Evolutionary conservation across 2,888 invertebrate genomes (phyloP).

Genomic region (Macrophya alboannulata): DNA sequence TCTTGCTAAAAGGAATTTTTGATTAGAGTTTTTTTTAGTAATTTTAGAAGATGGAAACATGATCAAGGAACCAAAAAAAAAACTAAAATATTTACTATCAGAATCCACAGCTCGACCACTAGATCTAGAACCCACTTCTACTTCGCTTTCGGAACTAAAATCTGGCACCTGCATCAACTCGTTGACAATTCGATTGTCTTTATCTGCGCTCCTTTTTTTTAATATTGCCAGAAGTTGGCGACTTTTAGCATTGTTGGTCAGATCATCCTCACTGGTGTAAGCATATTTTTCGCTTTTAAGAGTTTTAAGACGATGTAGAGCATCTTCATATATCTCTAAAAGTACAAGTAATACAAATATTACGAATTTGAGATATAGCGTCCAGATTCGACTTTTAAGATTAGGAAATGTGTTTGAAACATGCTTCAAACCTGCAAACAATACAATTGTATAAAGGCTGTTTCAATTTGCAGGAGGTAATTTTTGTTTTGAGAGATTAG

Average conservation of each 20-base stretch:
- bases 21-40: not conserved
- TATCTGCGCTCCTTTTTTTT: not conserved
- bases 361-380: not conserved
- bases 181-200: not conserved
- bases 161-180: slow-evolving; percentile 18
- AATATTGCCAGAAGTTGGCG: not conserved
- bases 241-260: not conserved
- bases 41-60: not conserved
- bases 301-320: not conserved
- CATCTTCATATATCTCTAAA: slow-evolving; percentile 14
- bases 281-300: slow-evolving; percentile 14
- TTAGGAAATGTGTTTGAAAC: not conserved
- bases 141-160: slow-evolving; percentile 15
- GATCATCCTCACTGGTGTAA: slow-evolving; percentile 14
- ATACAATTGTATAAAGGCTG: not conserved
- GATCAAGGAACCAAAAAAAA: not conserved
- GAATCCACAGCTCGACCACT: not conserved
- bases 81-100: not conserved
- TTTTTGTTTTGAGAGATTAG: no score
- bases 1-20: not conserved
- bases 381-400: no score
- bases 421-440: not conserved
- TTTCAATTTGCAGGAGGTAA: no score
- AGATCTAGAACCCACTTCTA: not conserved
- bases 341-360: not conserved